Evolutionary conservation across 1,140 invertebrate genomes (phyloP).

Genomic region (Hypothenemus hampei): DNA sequence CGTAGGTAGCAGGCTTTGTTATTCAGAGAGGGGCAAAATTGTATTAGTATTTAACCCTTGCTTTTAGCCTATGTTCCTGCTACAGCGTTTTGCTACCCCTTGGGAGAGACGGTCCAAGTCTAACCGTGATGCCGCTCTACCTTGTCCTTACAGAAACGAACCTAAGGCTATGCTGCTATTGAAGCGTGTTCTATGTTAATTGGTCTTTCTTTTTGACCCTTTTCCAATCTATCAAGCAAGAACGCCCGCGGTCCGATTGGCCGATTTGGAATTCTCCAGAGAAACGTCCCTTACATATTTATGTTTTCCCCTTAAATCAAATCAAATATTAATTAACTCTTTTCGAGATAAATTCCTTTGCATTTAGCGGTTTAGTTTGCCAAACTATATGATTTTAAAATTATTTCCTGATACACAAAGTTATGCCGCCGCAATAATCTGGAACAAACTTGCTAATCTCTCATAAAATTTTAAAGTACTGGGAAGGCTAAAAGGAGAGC

Average conservation of each 20-base stretch:
- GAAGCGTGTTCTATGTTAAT: conserved; percentile 32
- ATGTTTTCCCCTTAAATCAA: conserved; percentile 34
- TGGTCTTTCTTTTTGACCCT: conserved; percentile 29
- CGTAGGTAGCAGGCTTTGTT: conserved; percentile 44
- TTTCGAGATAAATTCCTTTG: no score
- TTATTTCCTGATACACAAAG: conserved; percentile 11
- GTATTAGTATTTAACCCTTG: conserved; percentile 47
- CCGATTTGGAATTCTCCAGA: conserved; percentile 17
- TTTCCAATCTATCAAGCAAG: conserved; percentile 24
- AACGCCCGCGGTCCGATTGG: conserved; percentile 22
- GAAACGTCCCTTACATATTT: conserved; percentile 30
- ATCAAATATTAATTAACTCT: conserved; percentile 34
- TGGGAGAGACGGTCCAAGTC: conserved; percentile 40
- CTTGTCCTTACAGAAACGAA: conserved; percentile 33
- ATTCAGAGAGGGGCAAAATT: conserved; percentile 41
- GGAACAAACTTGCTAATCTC: conserved; percentile 18
- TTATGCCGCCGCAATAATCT: conserved; percentile 11
- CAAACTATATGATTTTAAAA: no score
- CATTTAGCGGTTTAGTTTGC: neutral
- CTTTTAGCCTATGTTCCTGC: conserved; percentile 43
- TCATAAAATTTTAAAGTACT: conserved; percentile 19
- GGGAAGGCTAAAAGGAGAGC: conserved; percentile 14
- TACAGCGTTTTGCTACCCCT: conserved; percentile 38
- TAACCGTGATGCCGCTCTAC: conserved; percentile 37
- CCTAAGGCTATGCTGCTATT: conserved; percentile 28